phyloP scores from a whole-genome alignment of 2,797 vertebrate genomes.

The Danio albolineatus region DNA sequence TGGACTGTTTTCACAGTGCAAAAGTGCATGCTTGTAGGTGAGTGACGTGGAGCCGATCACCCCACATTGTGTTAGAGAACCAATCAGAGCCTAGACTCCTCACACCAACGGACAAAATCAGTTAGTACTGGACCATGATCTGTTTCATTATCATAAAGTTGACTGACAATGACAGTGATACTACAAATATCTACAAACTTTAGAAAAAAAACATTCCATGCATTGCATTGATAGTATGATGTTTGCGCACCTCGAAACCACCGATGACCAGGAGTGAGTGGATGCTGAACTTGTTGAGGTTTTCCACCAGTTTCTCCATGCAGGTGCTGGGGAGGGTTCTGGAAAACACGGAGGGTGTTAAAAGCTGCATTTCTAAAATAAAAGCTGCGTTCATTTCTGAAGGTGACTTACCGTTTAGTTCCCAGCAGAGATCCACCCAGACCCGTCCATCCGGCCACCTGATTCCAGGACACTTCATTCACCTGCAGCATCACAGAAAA shows the following conservation, averaged over 20 bases:
- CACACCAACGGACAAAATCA: too few species aligned
- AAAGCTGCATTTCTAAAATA: background rate
- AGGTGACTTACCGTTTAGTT: conserved; percentile 87
- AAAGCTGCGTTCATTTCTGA: background rate
- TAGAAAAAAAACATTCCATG: too few species aligned
- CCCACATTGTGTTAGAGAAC: too few species aligned
- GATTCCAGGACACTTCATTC: conserved; percentile 86
- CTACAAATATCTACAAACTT: too few species aligned
- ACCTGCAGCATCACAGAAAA: conserved; percentile 73
- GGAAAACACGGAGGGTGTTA: background rate
- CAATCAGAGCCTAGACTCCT: too few species aligned
- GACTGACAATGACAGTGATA: too few species aligned
- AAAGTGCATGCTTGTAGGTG: too few species aligned
- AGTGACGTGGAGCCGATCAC: too few species aligned
- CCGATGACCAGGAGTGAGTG: conserved; percentile 90
- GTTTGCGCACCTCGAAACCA: conserved; percentile 88
- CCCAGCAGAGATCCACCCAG: conserved; percentile 93
- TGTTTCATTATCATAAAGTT: too few species aligned
- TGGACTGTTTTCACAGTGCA: too few species aligned
- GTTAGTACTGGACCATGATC: too few species aligned
- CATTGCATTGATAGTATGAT: too few species aligned
- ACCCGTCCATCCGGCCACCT: conserved; percentile 93
- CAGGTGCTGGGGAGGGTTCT: conserved; percentile 89
- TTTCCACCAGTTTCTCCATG: conserved; percentile 88
- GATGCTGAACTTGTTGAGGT: conserved; percentile 83